Conservation (phyloP, 35 echinoderm and acorn worm species). For the Acanthaster planci region DNA sequence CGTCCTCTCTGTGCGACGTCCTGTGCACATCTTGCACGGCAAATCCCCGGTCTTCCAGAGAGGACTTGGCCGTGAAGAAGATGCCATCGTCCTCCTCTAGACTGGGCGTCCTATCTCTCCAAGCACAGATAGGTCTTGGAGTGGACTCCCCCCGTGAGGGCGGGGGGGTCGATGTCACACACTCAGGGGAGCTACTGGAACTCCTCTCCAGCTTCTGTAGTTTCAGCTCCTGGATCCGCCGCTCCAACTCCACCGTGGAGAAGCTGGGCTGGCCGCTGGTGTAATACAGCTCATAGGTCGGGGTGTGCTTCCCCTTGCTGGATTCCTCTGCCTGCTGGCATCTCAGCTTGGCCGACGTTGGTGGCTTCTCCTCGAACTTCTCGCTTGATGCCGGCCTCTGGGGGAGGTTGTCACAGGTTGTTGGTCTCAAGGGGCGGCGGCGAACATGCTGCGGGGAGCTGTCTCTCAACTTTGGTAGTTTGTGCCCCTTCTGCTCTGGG, state of each 20-base stretch:
- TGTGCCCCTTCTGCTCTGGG: neutral
- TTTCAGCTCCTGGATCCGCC: neutral
- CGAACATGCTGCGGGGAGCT: neutral
- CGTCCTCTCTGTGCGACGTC: neutral
- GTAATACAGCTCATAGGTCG: conserved; percentile 5
- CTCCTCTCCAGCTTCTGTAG: conserved; percentile 4
- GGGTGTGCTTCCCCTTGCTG: neutral
- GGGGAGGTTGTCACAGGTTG: no score
- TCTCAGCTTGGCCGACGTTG: neutral
- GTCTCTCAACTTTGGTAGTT: conserved; percentile 8
- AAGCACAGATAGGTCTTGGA: conserved; percentile 25
- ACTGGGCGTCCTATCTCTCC: conserved; percentile 29
- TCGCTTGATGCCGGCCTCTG: neutral
- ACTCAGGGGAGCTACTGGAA: neutral
- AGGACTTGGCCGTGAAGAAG: conserved; percentile 61
- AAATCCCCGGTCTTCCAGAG: conserved; percentile 1
- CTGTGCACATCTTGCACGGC: neutral
- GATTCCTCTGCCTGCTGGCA: neutral
- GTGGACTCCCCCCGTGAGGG: neutral
- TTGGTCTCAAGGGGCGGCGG: neutral
- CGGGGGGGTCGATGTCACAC: neutral
- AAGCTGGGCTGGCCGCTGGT: conserved; percentile 6
- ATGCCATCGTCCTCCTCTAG: conserved; percentile 69
- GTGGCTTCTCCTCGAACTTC: neutral
- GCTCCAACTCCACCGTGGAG: conserved; percentile 11